Evolutionary conservation across 2,888 invertebrate species (phyloP).

Genomic region (Adineta ricciae): DNA sequence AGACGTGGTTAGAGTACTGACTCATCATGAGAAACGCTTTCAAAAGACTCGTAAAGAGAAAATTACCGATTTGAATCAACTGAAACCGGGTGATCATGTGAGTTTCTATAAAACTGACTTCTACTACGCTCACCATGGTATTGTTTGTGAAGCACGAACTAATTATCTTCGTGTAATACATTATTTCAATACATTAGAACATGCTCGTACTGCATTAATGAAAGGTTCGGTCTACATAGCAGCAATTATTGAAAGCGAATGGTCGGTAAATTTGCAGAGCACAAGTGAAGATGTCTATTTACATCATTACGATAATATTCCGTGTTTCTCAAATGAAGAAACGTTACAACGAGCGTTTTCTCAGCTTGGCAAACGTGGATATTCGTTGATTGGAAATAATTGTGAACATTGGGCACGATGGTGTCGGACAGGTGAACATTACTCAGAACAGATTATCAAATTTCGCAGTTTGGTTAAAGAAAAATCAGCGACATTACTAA

Average conservation of each 20-base stretch:
- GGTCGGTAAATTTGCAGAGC: background rate
- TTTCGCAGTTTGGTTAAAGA: background rate
- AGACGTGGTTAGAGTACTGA: background rate
- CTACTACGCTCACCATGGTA: slow-evolving; percentile 10
- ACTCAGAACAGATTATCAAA: background rate
- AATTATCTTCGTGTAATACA: background rate
- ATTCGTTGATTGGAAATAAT: slow-evolving; percentile 45
- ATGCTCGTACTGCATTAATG: background rate
- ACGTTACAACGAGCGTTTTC: slow-evolving; percentile 40
- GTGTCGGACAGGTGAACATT: slow-evolving; percentile 42
- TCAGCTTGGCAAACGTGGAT: slow-evolving; percentile 42
- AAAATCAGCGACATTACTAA: slow-evolving; percentile 8
- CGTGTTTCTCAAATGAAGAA: slow-evolving; percentile 34
- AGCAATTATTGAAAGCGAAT: background rate
- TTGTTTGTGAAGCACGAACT: background rate
- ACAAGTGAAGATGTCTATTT: background rate
- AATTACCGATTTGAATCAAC: background rate
- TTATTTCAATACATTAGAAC: slow-evolving; percentile 20
- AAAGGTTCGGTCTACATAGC: background rate
- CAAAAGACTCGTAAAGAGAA: slow-evolving; percentile 14
- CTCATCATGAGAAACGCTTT: background rate
- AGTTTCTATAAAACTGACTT: background rate
- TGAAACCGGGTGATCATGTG: slow-evolving; percentile 3
- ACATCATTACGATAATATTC: slow-evolving; percentile 20
- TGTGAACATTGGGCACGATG: slow-evolving; percentile 49